Percentiles rank a stretch among this genome's conserved stretches.
Conservation (phyloP, 2,888 invertebrate species). For the Thecocarcelia acutangulata region DNA sequence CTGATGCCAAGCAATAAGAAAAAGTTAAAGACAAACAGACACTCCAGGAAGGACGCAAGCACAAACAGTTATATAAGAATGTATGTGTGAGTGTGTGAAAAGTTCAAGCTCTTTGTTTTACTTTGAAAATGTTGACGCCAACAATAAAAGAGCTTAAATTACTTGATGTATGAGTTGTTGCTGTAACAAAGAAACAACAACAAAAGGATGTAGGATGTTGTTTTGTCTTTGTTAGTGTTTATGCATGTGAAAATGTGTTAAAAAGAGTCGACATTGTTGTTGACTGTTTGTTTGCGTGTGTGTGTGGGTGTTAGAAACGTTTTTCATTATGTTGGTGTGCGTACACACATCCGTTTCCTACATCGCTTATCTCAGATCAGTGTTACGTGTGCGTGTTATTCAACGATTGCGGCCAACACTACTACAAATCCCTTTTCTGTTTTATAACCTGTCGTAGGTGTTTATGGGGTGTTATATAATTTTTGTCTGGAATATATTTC, state of each 20-base stretch:
- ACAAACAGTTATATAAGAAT: conserved; percentile 21
- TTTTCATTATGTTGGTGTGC: conserved; percentile 53
- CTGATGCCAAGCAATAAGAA: conserved; percentile 42
- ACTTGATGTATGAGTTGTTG: conserved; percentile 45
- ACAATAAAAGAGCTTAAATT: conserved; percentile 56
- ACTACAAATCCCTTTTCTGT: background rate
- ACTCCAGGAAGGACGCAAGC: conserved; percentile 23
- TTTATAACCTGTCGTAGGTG: conserved; percentile 26
- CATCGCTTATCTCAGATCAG: conserved; percentile 65
- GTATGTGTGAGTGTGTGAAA: background rate
- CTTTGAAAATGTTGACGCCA: conserved; percentile 46
- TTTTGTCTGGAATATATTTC: conserved; percentile 2
- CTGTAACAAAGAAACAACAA: conserved; percentile 11
- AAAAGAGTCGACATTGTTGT: conserved; percentile 1
- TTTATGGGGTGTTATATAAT: conserved; percentile 33
- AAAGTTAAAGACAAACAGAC: conserved; percentile 34
- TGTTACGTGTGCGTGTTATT: conserved; percentile 64
- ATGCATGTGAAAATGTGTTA: conserved; percentile 50
- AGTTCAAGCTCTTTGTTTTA: conserved; percentile 25
- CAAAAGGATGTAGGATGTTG: conserved; percentile 33
- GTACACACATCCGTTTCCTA: conserved; percentile 68
- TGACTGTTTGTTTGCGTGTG: conserved; percentile 10
- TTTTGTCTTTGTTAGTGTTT: conserved; percentile 11
- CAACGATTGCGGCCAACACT: conserved; percentile 12
- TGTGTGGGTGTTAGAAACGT: conserved; percentile 42